Base-by-base conservation (phyloP, 2,113 vertebrate genomes). In the Fregetta grallaria region DNA sequence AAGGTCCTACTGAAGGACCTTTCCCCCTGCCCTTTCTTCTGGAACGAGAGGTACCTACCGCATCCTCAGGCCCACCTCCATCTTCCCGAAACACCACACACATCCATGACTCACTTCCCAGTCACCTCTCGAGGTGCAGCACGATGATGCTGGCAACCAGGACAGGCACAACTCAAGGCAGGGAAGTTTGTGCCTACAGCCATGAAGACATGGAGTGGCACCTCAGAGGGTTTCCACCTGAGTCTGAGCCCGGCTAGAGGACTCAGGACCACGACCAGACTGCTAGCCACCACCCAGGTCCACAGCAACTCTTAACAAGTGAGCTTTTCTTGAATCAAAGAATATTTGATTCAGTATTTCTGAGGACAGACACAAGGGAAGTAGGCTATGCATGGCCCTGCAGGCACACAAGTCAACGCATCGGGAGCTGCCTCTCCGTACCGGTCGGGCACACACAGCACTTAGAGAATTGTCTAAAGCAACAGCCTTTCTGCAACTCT, bases 181-280 rank as follows among this genome's bases (percentile, higher is more conserved):
- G 62, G 36, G 15, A 40, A 20, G 9, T 16, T 6, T 15, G 21
- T 38, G n/a, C 19, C 27, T 38, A 30, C 34, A 73, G 66, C 40
- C 0, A 0, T 2, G 19, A 38, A 0, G 10, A 36, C 22, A 32
- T 0, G 1, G 29, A 62, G 17, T 66, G 86, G 74, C 78, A 55
- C 66, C 16, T 18, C 3, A 3, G 36, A 52, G 45, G 40, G 49
- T 29, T 40, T 72, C 61, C 47, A 63, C 17, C 55, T 38, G 36
- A 1, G 1, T 10, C 53, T 3, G 4, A 61, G 62, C n/a, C 6
- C 0, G 0, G 38, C 40, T 59, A 45, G 84, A 84, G 77, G 47
- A 42, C 9, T 30, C 34, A 30, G 71, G 74, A 75, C 32, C 71
- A 68, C 0, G 1, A 32, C 27, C 74, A 81, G 38, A 26, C 52